A percentile compares a stretch with the other conserved stretches of the same genome.
Evolutionary conservation across 2,797 vertebrate species (phyloP).

Genomic region (Parotocinclus haroldoi): DNA sequence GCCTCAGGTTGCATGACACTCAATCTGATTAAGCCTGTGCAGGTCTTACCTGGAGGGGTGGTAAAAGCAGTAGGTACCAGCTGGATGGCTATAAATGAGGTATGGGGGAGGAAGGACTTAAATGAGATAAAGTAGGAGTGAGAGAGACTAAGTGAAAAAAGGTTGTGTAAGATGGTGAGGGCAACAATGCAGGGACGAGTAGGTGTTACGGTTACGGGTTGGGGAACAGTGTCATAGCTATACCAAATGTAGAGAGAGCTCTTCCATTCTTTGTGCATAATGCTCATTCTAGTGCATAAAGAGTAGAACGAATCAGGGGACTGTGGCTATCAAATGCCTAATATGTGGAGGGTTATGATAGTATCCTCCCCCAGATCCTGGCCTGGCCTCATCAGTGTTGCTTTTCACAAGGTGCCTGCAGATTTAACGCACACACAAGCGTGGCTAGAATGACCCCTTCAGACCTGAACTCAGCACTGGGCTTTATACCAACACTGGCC

Average conservation of each 20-base stretch:
- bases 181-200: conserved; percentile 30
- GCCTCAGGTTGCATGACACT: conserved; percentile 37
- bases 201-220: conserved; percentile 13
- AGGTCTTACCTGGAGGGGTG: conserved; percentile 56
- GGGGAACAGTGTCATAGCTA: conserved; percentile 28
- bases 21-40: conserved; percentile 67
- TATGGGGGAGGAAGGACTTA: conserved; percentile 52
- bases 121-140: conserved; percentile 35
- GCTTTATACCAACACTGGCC: conserved; percentile 16
- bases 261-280: conserved; percentile 41
- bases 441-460: not conserved
- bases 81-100: conserved; percentile 21
- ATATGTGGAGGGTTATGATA: conserved; percentile 17
- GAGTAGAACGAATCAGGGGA: no score
- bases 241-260: conserved; percentile 45
- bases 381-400: conserved; percentile 47
- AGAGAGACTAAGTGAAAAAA: conserved; percentile 5
- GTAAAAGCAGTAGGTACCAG: conserved; percentile 54
- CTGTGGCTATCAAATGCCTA: conserved; percentile 5
- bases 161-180: conserved; percentile 6
- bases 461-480: conserved; percentile 8
- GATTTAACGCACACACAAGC: conserved; percentile 45
- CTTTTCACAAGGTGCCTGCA: conserved; percentile 59
- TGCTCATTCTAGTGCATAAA: conserved; percentile 19
- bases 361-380: conserved; percentile 48